These are phyloP conservation scores for Catharus minimus DNA, from an alignment of 2,113 vertebrate species.

Conservation along the genomic window DNA sequence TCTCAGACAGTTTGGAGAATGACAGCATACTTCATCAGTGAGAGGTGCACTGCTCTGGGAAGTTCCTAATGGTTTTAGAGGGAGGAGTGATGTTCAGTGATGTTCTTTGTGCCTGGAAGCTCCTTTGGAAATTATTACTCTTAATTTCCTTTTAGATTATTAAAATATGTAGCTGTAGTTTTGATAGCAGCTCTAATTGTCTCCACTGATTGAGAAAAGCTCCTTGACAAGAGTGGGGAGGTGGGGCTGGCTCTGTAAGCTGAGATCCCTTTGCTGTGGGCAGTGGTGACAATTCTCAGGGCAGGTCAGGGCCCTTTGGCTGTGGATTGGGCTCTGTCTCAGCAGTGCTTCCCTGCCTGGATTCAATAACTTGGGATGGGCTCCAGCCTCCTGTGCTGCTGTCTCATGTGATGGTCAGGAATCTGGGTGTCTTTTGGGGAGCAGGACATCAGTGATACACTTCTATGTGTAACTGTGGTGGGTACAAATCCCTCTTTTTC, in stretches of 20 bases:
- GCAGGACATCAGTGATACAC: accelerated
- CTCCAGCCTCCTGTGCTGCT: background rate
- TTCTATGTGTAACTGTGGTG: background rate
- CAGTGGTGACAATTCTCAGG: accelerated
- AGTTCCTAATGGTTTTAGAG: background rate
- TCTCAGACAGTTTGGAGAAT: background rate
- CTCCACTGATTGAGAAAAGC: background rate
- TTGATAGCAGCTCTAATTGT: background rate
- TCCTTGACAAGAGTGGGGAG: background rate
- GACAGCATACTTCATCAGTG: background rate
- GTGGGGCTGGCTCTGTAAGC: background rate
- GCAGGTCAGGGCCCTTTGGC: accelerated
- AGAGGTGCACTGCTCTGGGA: background rate
- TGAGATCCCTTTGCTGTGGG: background rate
- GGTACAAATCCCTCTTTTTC: background rate
- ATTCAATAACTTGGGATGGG: accelerated
- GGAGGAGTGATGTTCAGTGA: background rate
- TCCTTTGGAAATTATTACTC: background rate
- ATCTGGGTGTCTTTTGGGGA: background rate
- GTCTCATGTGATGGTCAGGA: accelerated
- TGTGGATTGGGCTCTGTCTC: background rate
- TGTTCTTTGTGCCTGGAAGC: background rate
- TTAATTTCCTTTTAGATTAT: background rate
- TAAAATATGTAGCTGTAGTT: background rate
- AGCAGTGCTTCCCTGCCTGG: background rate